Evolutionary conservation across 2,888 invertebrate species (phyloP).

Genomic region (Netelia virgata): DNA sequence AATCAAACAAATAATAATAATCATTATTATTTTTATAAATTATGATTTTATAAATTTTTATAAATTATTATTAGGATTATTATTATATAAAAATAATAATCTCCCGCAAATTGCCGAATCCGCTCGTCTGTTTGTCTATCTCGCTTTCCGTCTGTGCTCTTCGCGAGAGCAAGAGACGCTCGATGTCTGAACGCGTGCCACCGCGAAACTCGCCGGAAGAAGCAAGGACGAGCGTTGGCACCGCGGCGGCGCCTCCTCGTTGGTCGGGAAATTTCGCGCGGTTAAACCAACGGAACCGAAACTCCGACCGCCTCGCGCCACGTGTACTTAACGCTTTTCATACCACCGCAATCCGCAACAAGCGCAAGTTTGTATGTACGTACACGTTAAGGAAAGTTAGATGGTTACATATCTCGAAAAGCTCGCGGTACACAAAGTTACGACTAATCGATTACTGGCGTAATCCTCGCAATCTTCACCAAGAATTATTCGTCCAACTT

Average conservation of each 20-base stretch:
- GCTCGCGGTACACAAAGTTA: slow-evolving; percentile 5
- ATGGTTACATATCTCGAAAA: slow-evolving; percentile 18
- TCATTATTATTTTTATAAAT: too few species aligned
- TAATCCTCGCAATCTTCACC: not conserved
- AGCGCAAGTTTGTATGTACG: slow-evolving; percentile 5
- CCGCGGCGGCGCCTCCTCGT: not conserved
- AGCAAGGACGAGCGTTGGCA: slow-evolving; percentile 52
- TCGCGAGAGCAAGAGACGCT: not conserved
- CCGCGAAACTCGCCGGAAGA: slow-evolving; percentile 36
- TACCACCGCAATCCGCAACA: slow-evolving; percentile 60
- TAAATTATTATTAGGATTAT: too few species aligned
- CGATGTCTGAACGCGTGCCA: slow-evolving; percentile 42
- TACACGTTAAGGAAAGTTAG: not conserved
- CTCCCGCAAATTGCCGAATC: too few species aligned
- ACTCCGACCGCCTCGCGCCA: slow-evolving; percentile 58
- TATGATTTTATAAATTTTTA: too few species aligned
- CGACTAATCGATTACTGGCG: not conserved
- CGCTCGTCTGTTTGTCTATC: not conserved
- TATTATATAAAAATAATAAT: too few species aligned
- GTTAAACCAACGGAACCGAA: slow-evolving; percentile 64
- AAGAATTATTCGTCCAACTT: not conserved
- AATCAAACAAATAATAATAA: too few species aligned
- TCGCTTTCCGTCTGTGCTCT: not conserved
- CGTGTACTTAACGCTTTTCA: slow-evolving; percentile 64
- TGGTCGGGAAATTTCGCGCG: slow-evolving; percentile 51